These are phyloP conservation scores for Acropternis orthonyx DNA, from an alignment of 2,797 vertebrate species.

Conservation along the genomic window DNA sequence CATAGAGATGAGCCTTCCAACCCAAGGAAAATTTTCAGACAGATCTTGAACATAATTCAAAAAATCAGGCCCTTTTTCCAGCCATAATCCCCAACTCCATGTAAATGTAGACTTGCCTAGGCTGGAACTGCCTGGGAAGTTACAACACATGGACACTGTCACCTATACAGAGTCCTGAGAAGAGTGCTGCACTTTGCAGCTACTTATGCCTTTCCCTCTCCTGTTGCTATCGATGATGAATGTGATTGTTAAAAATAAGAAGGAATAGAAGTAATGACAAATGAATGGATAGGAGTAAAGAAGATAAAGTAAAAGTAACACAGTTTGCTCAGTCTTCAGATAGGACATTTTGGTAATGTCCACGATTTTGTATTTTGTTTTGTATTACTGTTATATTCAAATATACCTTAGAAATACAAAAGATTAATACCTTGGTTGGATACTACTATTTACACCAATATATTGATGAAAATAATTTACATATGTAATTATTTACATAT, in stretches of 20 bases:
- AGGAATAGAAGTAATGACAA: background rate
- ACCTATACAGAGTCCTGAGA: accelerated
- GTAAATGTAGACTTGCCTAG: background rate
- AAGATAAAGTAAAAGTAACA: background rate
- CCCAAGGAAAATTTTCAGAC: background rate
- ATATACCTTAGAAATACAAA: background rate
- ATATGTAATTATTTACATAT: background rate
- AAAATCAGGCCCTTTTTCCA: background rate
- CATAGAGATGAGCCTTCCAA: background rate
- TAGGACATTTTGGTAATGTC: background rate
- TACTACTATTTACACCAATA: background rate
- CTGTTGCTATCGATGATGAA: background rate
- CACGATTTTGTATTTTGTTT: background rate
- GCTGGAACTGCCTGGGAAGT: background rate
- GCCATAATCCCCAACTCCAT: background rate
- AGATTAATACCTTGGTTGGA: background rate
- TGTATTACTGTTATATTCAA: background rate
- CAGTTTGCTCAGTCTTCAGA: background rate
- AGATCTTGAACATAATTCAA: background rate
- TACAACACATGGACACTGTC: accelerated
- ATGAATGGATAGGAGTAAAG: background rate
- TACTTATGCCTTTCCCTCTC: background rate
- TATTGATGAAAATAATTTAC: background rate
- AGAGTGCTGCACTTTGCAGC: background rate
- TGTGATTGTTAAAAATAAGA: background rate